Evolutionary conservation across 2,113 vertebrate genomes (phyloP).

Genomic region (Calypte anna): DNA sequence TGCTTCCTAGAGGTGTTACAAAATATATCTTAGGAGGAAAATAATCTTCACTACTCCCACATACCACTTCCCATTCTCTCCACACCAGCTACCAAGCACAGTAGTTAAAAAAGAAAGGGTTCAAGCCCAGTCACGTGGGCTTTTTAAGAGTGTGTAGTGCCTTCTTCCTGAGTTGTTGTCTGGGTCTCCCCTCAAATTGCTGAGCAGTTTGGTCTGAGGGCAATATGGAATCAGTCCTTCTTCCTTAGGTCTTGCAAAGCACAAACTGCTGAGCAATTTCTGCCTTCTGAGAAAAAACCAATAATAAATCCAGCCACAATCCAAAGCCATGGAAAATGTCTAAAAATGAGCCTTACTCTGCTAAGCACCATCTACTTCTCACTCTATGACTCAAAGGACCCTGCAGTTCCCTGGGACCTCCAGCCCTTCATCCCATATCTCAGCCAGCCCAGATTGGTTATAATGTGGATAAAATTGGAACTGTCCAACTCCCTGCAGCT

Average conservation of each 20-base stretch:
- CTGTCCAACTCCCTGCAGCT: background rate
- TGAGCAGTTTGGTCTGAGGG: background rate
- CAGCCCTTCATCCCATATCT: too few species aligned
- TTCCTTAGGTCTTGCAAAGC: background rate
- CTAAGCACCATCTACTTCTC: background rate
- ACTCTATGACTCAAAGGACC: background rate
- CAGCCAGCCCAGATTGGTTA: background rate
- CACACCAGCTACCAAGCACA: background rate
- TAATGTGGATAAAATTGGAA: background rate
- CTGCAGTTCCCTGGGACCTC: background rate
- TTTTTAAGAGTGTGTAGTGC: background rate
- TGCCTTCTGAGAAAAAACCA: background rate
- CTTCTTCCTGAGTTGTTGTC: background rate
- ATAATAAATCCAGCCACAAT: background rate
- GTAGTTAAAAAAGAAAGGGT: background rate
- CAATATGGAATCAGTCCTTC: background rate
- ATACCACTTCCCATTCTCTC: background rate
- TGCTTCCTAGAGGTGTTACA: background rate
- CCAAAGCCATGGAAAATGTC: background rate
- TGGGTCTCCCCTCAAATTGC: background rate
- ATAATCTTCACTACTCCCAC: background rate
- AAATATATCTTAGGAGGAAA: background rate
- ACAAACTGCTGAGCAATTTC: background rate
- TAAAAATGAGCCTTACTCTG: background rate
- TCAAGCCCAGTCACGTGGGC: background rate